Percentiles rank a stretch among this genome's conserved stretches.
phyloP scores from a whole-genome alignment of 2,797 vertebrate species.

The Spinus pinus region DNA sequence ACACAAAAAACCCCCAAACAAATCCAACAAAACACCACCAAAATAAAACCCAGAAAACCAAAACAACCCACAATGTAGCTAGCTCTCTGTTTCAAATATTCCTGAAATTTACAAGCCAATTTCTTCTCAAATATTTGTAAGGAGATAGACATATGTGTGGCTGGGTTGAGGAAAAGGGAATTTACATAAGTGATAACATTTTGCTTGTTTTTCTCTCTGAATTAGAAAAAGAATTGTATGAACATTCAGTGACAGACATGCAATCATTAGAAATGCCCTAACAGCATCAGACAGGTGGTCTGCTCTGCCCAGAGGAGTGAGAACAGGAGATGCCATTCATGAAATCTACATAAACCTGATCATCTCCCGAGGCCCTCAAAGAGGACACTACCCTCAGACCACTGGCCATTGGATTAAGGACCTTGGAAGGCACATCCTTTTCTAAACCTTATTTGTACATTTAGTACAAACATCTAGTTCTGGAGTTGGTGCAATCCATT shows the following conservation, averaged over 20 bases:
- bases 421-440: not conserved
- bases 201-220: not conserved
- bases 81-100: not conserved
- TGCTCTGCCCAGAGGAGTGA: not conserved
- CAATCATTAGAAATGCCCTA: not conserved
- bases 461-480: too few species aligned
- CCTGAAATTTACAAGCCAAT: not conserved
- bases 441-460: not conserved
- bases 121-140: not conserved
- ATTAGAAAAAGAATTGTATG: not conserved
- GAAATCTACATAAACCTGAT: not conserved
- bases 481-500: not conserved
- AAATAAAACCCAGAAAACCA: not conserved
- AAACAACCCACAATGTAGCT: accelerated
- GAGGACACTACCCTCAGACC: accelerated
- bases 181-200: not conserved
- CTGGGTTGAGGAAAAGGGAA: not conserved
- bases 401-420: not conserved
- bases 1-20: not conserved
- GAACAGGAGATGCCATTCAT: not conserved
- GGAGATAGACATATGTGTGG: not conserved
- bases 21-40: not conserved
- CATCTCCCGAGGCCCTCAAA: not conserved
- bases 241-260: not conserved
- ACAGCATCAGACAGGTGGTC: not conserved